Evolutionary conservation across 2,113 vertebrate species (phyloP).

Genomic region (Anthoscopus minutus): DNA sequence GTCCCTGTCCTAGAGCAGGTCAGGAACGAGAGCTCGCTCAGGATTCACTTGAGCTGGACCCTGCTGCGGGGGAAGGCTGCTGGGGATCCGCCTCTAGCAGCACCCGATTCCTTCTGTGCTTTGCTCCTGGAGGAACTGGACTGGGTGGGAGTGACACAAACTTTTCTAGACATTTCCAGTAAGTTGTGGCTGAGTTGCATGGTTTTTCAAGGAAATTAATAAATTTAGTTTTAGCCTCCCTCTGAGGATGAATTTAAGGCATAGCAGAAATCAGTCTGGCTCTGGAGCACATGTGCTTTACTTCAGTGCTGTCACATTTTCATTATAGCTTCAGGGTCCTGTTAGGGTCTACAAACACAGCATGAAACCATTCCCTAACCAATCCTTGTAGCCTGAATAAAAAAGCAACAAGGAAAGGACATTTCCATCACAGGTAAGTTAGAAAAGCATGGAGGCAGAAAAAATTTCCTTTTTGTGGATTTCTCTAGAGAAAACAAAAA

Average conservation of each 20-base stretch:
- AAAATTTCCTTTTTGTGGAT: not conserved
- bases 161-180: not conserved
- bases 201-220: not conserved
- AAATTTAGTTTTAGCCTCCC: not conserved
- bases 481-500: not conserved
- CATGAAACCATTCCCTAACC: not conserved
- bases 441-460: not conserved
- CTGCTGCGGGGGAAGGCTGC: not conserved
- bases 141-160: not conserved
- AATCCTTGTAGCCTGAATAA: not conserved
- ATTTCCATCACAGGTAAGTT: not conserved
- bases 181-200: not conserved
- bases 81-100: not conserved
- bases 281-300: not conserved
- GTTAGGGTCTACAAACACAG: not conserved
- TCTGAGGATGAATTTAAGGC: not conserved
- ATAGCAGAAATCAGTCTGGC: not conserved
- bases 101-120: accelerated
- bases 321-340: not conserved
- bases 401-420: not conserved
- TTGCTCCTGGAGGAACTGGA: not conserved
- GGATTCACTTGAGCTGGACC: not conserved
- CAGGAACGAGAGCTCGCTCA: accelerated
- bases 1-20: accelerated
- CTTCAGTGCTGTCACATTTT: not conserved